Base-by-base conservation (phyloP, 2,888 invertebrate genomes). In the Pristionchus maxplancki region DNA sequence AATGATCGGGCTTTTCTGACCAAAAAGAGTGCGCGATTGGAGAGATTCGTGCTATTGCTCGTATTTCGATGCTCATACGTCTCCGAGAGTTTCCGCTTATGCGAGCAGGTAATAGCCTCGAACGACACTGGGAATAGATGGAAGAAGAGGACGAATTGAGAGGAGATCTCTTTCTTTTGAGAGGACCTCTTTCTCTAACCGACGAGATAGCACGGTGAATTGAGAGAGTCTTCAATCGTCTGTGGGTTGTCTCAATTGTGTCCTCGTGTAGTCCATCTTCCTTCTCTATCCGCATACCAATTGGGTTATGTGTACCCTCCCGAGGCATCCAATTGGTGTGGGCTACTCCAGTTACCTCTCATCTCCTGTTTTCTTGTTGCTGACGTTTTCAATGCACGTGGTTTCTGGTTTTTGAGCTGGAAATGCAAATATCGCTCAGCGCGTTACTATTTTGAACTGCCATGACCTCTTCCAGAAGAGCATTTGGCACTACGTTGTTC, bases 181-280 rank as follows among this genome's bases (percentile, higher is more conserved):
- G 44, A 37, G 8, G 71, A 24, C 24, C 58, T 58, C 58, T n/a
- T 58, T 58, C 58, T 58, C n/a, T n/a, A n/a, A 9, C 58, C n/a
- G 58, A n/a, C n/a, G 58, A 58, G n/a, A 58, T 1, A 58, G n/a
- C 58, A n/a, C 9, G 58, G 2, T 1, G n/a, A 58, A 58, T 58
- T 17, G 17, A 71, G 71, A 71, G 24, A 34, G 44, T 44, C 44
- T n/a, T 44, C 44, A 44, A 44, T n/a, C n/a, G n/a, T n/a, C n/a
- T n/a, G n/a, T n/a, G n/a, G n/a, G n/a, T 67, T 71, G 71, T 71
- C 71, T 71, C 71, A 78, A 78, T 78, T 78, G 74, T 37, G 78
- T 48, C 78, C 58, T 58, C 78, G 48, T 71, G 71, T 74, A 78
- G 44, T 78, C 78, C 71, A 71, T 71, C 71, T 71, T 34, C 34